A percentile compares a stretch with the other conserved stretches of the same genome.
Evolutionary conservation across 2,113 vertebrate species (phyloP).

Genomic region (Fukomys damarensis): DNA sequence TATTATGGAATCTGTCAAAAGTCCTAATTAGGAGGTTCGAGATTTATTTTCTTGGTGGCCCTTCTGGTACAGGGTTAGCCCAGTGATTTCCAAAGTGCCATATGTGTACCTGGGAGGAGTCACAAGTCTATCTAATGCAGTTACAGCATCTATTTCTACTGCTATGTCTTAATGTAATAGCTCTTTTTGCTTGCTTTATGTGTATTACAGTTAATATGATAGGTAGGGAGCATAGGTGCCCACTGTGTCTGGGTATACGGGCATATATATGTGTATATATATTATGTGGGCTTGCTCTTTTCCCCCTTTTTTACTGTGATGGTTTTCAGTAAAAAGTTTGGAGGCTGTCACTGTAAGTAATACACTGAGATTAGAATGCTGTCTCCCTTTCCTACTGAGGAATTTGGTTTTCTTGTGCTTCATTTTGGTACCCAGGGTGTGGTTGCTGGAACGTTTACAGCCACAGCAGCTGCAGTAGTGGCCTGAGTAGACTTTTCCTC

Average conservation of each 20-base stretch:
- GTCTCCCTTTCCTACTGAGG: background rate
- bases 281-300: background rate
- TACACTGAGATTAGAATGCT: background rate
- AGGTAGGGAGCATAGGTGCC: background rate
- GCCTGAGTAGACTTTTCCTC: conserved; percentile 80
- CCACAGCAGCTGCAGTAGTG: conserved; percentile 79
- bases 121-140: background rate
- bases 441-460: conserved; percentile 57
- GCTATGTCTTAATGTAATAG: background rate
- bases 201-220: background rate
- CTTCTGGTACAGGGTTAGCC: background rate
- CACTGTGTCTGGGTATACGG: background rate
- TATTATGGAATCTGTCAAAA: background rate
- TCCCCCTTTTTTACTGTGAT: background rate
- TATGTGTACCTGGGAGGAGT: background rate
- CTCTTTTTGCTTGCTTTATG: background rate
- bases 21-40: background rate
- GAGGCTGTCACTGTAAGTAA: background rate
- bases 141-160: background rate
- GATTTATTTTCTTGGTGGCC: background rate
- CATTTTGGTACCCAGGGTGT: conserved; percentile 52
- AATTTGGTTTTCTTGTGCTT: conserved; percentile 19
- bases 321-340: background rate
- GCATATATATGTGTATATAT: background rate
- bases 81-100: background rate